Evolutionary conservation across 1,140 invertebrate species (phyloP), one percentile per base, ranked within the genome.

Genomic region (Psilanteris sp.): DNA sequence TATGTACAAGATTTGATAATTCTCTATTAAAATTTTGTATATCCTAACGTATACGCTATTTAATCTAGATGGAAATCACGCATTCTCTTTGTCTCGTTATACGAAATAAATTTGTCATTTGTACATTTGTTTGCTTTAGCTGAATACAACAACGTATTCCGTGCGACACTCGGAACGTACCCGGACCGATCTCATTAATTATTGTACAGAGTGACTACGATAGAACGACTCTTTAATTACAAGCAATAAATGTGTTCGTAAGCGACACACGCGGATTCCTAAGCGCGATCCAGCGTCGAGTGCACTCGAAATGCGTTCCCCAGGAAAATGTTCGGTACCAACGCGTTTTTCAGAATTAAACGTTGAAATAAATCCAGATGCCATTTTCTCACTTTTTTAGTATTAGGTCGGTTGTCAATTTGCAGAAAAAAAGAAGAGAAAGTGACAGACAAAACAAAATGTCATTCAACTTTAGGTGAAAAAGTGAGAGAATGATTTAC

Each of bases 11-110:
- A 70, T 62, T 64, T 39, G 10, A 76, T 62, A 59, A 57, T 62
- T 68, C 13, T 70, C 72, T 76, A 76, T 54, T 61, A 61, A 76
- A 59, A 31, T 44, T 75, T 57, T 54, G 50, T 66, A 57, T 34
- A 39, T 39, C 16, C 71, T 74, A 74, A 67, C 62, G 71, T 74
- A 74, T 67, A 67, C 52, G 26, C 71, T 74, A 74, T 61, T 54
- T 67, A 61, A 55, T 68, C 62, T 75, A 75, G 54, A 68, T 62
- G 32, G 68, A 75, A 62, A 68, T 74, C 62, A 75, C 72, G 48
- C 55, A 43, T 55, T 18, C 39, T 46, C 32, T 50, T 59, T 50
- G 43, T 59, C 36, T 43, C 31, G 15, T 72, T 62, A 22, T 55
- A 62, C 14, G 44, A 57, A 59, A 67, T 74, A 61, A 67, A 67